Evolutionary conservation across 2,888 invertebrate species (phyloP).

Genomic region (Nomada ferruginata): DNA sequence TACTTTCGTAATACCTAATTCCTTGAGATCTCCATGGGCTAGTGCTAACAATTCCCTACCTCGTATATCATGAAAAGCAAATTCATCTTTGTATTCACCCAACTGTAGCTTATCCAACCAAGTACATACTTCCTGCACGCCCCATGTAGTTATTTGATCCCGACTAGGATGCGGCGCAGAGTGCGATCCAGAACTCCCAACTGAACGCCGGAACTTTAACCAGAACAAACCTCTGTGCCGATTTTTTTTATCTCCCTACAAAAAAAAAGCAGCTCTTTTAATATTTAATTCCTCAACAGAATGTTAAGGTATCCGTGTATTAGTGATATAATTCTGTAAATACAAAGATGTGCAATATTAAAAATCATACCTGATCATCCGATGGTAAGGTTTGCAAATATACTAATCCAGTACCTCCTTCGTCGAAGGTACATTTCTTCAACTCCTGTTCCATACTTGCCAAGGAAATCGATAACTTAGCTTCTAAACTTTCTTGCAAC

Average conservation of each 20-base stretch:
- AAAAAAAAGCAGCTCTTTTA: background rate
- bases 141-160: constrained; percentile 88
- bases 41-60: constrained; percentile 95
- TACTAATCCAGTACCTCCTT: constrained; percentile 85
- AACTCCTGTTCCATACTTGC: constrained; percentile 90
- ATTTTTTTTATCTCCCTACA: constrained; percentile 81
- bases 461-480: constrained; percentile 88
- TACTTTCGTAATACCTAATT: constrained; percentile 96
- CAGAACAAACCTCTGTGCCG: constrained; percentile 88
- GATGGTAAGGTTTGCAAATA: constrained; percentile 85
- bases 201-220: constrained; percentile 87
- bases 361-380: constrained; percentile 83
- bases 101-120: constrained; percentile 96
- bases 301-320: background rate
- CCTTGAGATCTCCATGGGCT: constrained; percentile 94
- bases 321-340: background rate
- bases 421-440: constrained; percentile 88
- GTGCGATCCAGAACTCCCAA: constrained; percentile 83
- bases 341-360: background rate
- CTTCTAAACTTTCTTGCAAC: constrained; percentile 88
- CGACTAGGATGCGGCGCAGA: constrained; percentile 83
- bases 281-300: background rate
- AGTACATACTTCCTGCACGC: constrained; percentile 93
- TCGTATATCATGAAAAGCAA: constrained; percentile 95
- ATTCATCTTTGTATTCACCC: constrained; percentile 95